Evolutionary conservation across 2,888 invertebrate genomes (phyloP), one percentile per base, ranked within the genome.

Genomic region (Trilocha varians): DNA sequence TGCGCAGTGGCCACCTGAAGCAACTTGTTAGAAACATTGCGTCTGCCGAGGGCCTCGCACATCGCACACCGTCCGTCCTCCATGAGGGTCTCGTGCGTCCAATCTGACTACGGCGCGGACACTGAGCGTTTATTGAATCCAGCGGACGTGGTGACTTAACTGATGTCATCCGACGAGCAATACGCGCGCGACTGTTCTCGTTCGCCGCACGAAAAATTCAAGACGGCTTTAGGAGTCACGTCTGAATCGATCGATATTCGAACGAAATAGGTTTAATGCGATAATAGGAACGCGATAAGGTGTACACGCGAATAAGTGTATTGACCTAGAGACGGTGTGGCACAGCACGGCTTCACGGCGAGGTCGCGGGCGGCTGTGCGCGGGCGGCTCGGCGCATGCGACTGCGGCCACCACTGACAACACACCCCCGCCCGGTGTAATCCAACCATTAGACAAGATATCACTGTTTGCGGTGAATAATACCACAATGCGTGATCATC

Each of bases 161-260:
- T 83, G 85, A 85, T 85, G 85, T 85, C 85, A 85, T 84, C 78
- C 78, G 76, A 75, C 67, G 70, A 67, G 68, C 77, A 68, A 63
- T 57, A 62, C 67, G 69, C 71, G 75, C 80, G 77, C 78, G 71
- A 74, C 72, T 70, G 70, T 62, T 73, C 75, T 59, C 69, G 65
- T 64, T 66, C 68, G 68, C 58, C 65, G 65, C 73, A 72, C 72
- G 65, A 70, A 72, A 52, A 77, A 72, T 67, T 72, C 68, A 74
- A 78, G 75, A 73, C 72, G 65, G 59, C 57, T 67, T 64, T 67
- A 59, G 59, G 59, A 57, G 60, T 57, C 58, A 56, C 64, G 62
- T 57, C 61, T 58, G 60, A 68, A 66, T 64, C 72, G 79, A 83
- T 84, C 82, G 75, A 78, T 77, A 73, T 62, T 53, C 60, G 64